Evolutionary conservation across 2,113 vertebrate species (phyloP).

Genomic region (Garra rufa): DNA sequence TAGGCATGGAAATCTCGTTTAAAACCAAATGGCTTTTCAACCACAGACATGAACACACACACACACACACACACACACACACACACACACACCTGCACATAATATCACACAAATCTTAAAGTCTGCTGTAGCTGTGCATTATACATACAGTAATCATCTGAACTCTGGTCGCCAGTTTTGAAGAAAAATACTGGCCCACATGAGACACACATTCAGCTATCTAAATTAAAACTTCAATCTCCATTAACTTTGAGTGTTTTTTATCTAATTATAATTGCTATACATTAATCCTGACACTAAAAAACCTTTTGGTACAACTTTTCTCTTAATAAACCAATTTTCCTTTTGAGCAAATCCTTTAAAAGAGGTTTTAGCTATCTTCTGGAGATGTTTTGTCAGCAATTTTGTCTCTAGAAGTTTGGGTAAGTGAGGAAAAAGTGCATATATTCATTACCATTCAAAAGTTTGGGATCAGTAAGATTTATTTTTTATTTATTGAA

Average conservation of each 20-base stretch:
- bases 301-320: neutral
- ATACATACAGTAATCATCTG: slow-evolving; percentile 41
- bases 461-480: neutral
- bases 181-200: slow-evolving; percentile 4
- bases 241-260: slow-evolving; percentile 8
- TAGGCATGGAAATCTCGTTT: slow-evolving; percentile 60
- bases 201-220: neutral
- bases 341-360: neutral
- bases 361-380: neutral
- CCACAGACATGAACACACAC: slow-evolving; percentile 17
- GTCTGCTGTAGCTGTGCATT: slow-evolving; percentile 26
- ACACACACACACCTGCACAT: slow-evolving; percentile 29
- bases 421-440: neutral
- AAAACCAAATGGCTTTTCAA: slow-evolving; percentile 59
- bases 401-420: neutral
- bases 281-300: neutral
- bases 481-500: neutral
- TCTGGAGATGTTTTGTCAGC: neutral
- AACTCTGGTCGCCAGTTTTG: slow-evolving; percentile 39
- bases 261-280: slow-evolving; percentile 4
- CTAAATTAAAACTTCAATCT: neutral
- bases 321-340: slow-evolving; percentile 1
- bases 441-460: neutral
- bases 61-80: slow-evolving; percentile 34
- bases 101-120: slow-evolving; percentile 43